Evolutionary conservation across 1,140 invertebrate genomes (phyloP).

Genomic region (Rhyacophila brunnea): DNA sequence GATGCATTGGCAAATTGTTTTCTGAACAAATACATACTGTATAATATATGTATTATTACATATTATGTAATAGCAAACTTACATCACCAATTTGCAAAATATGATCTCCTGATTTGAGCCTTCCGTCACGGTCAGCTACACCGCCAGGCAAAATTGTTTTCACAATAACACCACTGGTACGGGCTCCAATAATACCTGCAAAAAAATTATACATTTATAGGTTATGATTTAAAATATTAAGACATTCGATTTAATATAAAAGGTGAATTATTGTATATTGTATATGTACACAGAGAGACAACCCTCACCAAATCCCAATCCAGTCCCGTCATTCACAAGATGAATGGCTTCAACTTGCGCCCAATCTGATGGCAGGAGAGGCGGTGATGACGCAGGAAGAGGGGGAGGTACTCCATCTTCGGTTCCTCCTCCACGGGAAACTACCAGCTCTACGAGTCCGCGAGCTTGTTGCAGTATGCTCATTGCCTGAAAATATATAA

Average conservation of each 20-base stretch:
- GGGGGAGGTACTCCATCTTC: conserved; percentile 28
- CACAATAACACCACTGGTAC: conserved; percentile 94
- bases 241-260: too few species aligned
- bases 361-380: conserved; percentile 70
- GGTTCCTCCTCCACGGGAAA: conserved; percentile 53
- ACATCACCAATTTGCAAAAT: conserved; percentile 92
- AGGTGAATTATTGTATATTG: too few species aligned
- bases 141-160: conserved; percentile 95
- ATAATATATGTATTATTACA: too few species aligned
- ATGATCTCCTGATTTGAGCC: conserved; percentile 92
- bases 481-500: conserved; percentile 65
- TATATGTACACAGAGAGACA: neutral
- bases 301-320: conserved; percentile 85
- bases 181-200: conserved; percentile 86
- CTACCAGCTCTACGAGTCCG: conserved; percentile 72
- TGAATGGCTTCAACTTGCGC: conserved; percentile 95
- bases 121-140: conserved; percentile 91
- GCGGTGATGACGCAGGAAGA: conserved; percentile 26
- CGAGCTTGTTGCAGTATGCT: conserved; percentile 77
- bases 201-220: too few species aligned
- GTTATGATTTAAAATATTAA: too few species aligned
- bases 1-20: too few species aligned
- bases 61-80: conserved; percentile 35
- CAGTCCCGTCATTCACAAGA: conserved; percentile 91
- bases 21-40: too few species aligned